Base-by-base conservation (phyloP, 2,113 vertebrate species). In the Megaceryle torquata region DNA sequence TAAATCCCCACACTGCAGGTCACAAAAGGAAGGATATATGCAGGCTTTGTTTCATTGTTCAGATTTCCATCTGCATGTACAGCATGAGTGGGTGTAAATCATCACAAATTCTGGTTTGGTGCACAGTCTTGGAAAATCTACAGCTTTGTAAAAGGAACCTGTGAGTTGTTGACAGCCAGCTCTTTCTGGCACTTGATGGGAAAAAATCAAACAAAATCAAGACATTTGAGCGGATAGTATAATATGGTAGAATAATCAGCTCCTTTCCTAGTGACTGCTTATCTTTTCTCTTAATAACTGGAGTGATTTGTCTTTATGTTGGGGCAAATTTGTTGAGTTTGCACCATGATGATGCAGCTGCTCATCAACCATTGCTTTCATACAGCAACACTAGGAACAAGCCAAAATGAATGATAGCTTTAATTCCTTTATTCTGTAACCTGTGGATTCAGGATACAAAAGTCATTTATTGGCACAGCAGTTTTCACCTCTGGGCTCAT, bases 91-190 rank as follows among this genome's bases (percentile, higher is more conserved):
- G 89, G 84, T 95, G 93, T 91, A 94, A 94, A 89, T 92, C 81
- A 91, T 95, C 84, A 82, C 48, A 96, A 93, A 95, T 86, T 95
- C 91, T 95, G 50, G 51, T 93, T 96, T 91, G 85, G 50, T 94
- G 82, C 25, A 14, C 44, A 82, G 22, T 85, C 78, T 72, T 96
- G 82, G 87, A 94, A 95, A 87, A 88, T 85, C 89, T 95, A 77
- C 74, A 88, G n/a, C 71, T 97, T 93, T 96, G 87, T 91, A 88
- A 91, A 95, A 88, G 67, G 74, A 96, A 96, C 93, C 87, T 94
- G 63, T 0, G 67, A 89, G 89, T 43, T 95, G 78, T 87, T 94
- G 91, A 88, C 88, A 95, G 67, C 28, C 84, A 91, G 70, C 24
- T 91, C 41, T 91, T 96, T 92, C 67, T 94, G 93, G 84, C 79